These are phyloP conservation scores for Eledone cirrhosa DNA, from an alignment of 2,888 invertebrate genomes.

Conservation along the genomic window DNA sequence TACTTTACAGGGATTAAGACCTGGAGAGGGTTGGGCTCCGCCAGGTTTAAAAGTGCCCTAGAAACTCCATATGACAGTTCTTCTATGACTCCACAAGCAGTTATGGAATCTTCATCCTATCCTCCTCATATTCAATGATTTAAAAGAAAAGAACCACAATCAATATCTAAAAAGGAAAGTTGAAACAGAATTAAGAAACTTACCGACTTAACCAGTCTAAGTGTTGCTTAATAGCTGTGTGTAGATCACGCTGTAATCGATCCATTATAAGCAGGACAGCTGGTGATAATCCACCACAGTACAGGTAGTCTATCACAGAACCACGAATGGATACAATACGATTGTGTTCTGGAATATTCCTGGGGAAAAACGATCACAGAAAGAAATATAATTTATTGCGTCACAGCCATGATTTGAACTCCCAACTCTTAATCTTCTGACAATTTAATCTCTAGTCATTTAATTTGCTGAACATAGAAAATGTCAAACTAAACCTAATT, in stretches of 20 bases:
- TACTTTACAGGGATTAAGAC: too few species aligned
- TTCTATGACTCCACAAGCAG: too few species aligned
- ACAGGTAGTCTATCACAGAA: constrained; percentile 82
- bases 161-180: not conserved
- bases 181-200: not conserved
- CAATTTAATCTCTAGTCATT: too few species aligned
- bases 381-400: not conserved
- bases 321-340: constrained; percentile 76
- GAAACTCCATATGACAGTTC: too few species aligned
- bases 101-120: too few species aligned
- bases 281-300: constrained; percentile 74
- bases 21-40: too few species aligned
- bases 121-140: too few species aligned
- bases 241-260: constrained; percentile 79
- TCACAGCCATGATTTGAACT: not conserved
- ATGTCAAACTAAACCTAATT: too few species aligned
- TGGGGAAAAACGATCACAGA: constrained; percentile 53
- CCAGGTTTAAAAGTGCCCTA: too few species aligned
- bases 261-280: constrained; percentile 84
- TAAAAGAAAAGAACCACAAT: too few species aligned
- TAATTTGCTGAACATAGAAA: too few species aligned
- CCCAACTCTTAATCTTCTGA: not conserved
- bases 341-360: constrained; percentile 83
- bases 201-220: constrained; percentile 71
- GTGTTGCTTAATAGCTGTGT: constrained; percentile 78